These are phyloP conservation scores for Toxotes lorentzi DNA, from an alignment of 2,797 vertebrate species.

Conservation along the genomic window DNA sequence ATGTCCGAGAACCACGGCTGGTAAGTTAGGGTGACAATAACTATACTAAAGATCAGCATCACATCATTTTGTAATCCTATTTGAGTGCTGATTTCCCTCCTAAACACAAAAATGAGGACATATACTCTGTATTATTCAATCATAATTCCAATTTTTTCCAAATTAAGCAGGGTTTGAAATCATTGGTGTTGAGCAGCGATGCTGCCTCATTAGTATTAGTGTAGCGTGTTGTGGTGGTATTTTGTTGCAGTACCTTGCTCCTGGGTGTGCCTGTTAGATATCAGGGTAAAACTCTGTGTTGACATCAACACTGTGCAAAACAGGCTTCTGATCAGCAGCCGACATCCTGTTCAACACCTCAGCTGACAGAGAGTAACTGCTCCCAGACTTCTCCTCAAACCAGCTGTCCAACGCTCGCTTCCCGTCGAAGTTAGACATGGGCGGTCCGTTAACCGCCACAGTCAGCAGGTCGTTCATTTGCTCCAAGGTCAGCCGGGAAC, in stretches of 20 bases:
- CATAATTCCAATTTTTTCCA: background rate
- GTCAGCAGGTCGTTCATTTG: constrained; percentile 95
- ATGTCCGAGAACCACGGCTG: background rate
- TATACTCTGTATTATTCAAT: background rate
- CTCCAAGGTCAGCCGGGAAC: constrained; percentile 92
- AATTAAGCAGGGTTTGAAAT: background rate
- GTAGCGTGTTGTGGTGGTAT: too few species aligned
- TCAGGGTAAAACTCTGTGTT: constrained; percentile 92
- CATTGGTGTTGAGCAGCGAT: background rate
- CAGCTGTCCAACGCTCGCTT: constrained; percentile 96
- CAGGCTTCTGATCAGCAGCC: constrained; percentile 88
- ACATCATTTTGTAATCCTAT: background rate
- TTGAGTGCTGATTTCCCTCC: background rate
- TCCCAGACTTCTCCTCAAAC: constrained; percentile 98
- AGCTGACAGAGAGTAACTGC: constrained; percentile 88
- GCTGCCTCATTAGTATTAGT: background rate
- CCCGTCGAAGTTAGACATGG: constrained; percentile 92
- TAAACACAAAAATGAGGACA: background rate
- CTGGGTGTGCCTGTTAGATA: constrained; percentile 76
- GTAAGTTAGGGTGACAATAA: background rate
- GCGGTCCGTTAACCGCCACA: constrained; percentile 91
- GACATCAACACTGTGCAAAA: constrained; percentile 88
- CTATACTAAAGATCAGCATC: background rate
- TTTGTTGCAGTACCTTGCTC: background rate
- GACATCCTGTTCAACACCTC: constrained; percentile 93